A percentile compares a stretch with the other conserved stretches of the same genome.
phyloP scores from a whole-genome alignment of 2,113 vertebrate genomes.

The Leptobrachium leishanense region DNA sequence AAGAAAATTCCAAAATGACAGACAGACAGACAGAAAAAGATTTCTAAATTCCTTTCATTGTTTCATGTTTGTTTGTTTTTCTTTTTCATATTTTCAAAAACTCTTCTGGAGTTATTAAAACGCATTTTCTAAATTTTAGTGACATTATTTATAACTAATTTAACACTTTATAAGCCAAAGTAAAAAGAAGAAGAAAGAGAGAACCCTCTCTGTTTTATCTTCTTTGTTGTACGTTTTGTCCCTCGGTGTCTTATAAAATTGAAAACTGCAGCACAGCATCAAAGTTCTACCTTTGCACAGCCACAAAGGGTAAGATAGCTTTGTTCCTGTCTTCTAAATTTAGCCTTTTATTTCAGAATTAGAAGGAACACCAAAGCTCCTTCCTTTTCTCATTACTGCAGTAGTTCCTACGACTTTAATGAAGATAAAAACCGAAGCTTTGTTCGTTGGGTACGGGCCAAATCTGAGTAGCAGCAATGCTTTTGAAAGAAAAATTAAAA shows the following conservation, averaged over 20 bases:
- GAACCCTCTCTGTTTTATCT: not conserved
- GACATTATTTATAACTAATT: not conserved
- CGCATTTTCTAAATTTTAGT: not conserved
- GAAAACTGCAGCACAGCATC: not conserved
- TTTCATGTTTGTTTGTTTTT: not conserved
- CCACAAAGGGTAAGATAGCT: not conserved
- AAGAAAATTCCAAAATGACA: not conserved
- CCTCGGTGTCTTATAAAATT: not conserved
- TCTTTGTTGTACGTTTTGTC: not conserved
- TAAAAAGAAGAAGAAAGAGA: not conserved
- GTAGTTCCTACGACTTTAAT: slow-evolving; percentile 7
- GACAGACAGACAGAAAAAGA: too few relatives aligned
- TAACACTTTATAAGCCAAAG: not conserved
- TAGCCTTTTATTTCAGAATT: not conserved
- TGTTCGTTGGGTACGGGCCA: too few relatives aligned
- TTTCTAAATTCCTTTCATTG: not conserved
- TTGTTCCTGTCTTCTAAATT: slow-evolving; percentile 7
- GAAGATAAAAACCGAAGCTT: not conserved
- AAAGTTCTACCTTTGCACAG: slow-evolving; percentile 3
- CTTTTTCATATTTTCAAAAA: not conserved
- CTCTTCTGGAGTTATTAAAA: not conserved
- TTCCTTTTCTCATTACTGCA: not conserved
- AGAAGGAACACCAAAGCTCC: not conserved
- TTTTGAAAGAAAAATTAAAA: too few relatives aligned
- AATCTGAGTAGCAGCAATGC: too few relatives aligned